phyloP scores from a whole-genome alignment of 37 sponge, comb jelly and placozoan genomes.

The Dysidea cf. avara region DNA sequence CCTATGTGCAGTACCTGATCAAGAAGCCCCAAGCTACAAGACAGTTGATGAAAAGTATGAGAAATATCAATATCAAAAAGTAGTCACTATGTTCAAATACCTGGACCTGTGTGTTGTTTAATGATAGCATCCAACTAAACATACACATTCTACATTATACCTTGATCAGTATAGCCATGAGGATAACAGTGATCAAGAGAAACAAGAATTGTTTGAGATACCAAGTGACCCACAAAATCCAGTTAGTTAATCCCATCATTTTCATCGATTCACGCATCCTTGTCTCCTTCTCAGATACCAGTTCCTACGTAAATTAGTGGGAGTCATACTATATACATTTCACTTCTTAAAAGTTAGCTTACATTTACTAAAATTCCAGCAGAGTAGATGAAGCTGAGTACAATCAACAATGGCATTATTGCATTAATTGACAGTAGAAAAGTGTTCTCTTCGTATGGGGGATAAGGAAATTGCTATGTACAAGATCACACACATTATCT shows the following conservation, averaged over 20 bases:
- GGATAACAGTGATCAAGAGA: slow-evolving; percentile 51
- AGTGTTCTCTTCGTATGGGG: slow-evolving; percentile 44
- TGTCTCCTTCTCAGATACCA: slow-evolving; percentile 70
- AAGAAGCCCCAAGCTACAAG: too few species aligned
- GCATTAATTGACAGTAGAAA: slow-evolving; percentile 50
- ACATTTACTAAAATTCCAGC: slow-evolving; percentile 42
- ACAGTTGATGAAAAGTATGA: too few species aligned
- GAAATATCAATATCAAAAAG: too few species aligned
- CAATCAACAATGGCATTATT: slow-evolving; percentile 63
- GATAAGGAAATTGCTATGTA: slow-evolving; percentile 68
- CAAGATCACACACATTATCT: neutral
- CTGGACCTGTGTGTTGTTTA: too few species aligned
- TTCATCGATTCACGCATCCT: slow-evolving; percentile 82
- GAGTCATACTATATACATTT: neutral
- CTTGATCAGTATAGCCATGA: slow-evolving; percentile 36
- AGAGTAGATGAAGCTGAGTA: too few species aligned
- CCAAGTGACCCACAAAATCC: slow-evolving; percentile 81
- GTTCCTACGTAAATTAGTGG: slow-evolving; percentile 40
- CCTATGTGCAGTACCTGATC: too few species aligned
- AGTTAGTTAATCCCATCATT: slow-evolving; percentile 89
- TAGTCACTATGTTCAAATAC: too few species aligned
- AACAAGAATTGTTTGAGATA: slow-evolving; percentile 75
- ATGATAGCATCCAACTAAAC: neutral
- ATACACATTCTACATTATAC: too few species aligned
- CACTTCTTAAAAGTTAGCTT: neutral